Conservation (phyloP, 2,113 vertebrate species). For the Rhinolophus sinicus region DNA sequence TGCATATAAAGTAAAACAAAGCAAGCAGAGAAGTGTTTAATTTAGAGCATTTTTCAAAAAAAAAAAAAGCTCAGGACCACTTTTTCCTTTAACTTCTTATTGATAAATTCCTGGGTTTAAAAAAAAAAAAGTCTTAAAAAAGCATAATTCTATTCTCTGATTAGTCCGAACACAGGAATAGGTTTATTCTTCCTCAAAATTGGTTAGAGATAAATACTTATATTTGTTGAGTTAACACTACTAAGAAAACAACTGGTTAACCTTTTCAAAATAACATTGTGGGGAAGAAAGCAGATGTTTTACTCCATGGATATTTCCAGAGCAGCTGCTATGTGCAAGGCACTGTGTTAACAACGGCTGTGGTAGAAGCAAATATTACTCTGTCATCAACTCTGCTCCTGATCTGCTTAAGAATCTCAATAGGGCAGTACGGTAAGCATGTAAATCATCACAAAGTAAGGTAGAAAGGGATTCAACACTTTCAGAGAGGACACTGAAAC, state of each 20-base stretch:
- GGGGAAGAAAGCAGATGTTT: not conserved
- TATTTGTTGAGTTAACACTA: not conserved
- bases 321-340: not conserved
- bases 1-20: not conserved
- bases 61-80: not conserved
- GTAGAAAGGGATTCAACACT: not conserved
- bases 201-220: slow-evolving; percentile 1
- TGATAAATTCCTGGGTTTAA: not conserved
- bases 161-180: not conserved
- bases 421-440: not conserved
- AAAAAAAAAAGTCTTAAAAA: not conserved
- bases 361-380: not conserved
- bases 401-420: not conserved
- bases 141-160: not conserved
- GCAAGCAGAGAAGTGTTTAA: slow-evolving; percentile 4
- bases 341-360: not conserved
- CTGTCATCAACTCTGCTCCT: not conserved
- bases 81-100: not conserved
- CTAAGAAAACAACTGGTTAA: slow-evolving; percentile 23
- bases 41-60: not conserved
- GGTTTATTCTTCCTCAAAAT: not conserved
- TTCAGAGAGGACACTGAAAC: not conserved
- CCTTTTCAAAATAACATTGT: not conserved
- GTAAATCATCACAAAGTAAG: not conserved
- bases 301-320: not conserved